Percentiles rank a stretch among this genome's conserved stretches.
phyloP scores from a whole-genome alignment of 2,888 invertebrate genomes.

The Drosophila maculinotata region DNA sequence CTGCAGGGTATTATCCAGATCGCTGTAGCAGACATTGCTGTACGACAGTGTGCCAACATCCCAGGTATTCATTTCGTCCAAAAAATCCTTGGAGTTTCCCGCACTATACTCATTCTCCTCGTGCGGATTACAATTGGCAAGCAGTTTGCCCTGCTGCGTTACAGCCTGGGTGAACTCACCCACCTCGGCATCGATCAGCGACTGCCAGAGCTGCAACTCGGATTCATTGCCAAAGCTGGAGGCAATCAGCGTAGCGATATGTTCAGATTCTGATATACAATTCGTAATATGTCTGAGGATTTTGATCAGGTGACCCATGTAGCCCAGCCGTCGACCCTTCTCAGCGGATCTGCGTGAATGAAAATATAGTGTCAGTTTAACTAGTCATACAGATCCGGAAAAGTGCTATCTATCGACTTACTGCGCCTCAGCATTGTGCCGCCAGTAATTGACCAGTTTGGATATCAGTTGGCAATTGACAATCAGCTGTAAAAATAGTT shows the following conservation, averaged over 20 bases:
- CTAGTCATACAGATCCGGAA: not conserved
- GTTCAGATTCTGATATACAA: constrained; percentile 85
- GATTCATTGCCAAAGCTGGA: constrained; percentile 86
- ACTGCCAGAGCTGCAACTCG: constrained; percentile 86
- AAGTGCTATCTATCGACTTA: constrained; percentile 86
- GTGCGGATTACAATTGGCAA: constrained; percentile 84
- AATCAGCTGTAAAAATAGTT: constrained; percentile 87
- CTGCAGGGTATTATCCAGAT: constrained; percentile 63
- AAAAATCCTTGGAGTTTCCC: constrained; percentile 77
- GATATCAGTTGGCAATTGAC: constrained; percentile 92
- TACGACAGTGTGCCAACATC: constrained; percentile 38
- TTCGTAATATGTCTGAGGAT: constrained; percentile 87
- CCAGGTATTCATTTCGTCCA: constrained; percentile 52
- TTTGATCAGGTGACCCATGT: constrained; percentile 89
- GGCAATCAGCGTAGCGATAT: constrained; percentile 86
- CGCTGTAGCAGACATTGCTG: constrained; percentile 64
- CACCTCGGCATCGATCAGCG: constrained; percentile 80
- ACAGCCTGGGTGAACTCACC: constrained; percentile 83
- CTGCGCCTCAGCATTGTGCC: constrained; percentile 91
- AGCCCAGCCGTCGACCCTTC: constrained; percentile 87
- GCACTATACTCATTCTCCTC: constrained; percentile 78
- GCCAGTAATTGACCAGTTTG: constrained; percentile 92
- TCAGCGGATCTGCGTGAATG: constrained; percentile 84
- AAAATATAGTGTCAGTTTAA: not conserved
- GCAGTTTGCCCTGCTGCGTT: constrained; percentile 79